phyloP scores from a whole-genome alignment of 2,888 invertebrate species.

The Apantesis nais region DNA sequence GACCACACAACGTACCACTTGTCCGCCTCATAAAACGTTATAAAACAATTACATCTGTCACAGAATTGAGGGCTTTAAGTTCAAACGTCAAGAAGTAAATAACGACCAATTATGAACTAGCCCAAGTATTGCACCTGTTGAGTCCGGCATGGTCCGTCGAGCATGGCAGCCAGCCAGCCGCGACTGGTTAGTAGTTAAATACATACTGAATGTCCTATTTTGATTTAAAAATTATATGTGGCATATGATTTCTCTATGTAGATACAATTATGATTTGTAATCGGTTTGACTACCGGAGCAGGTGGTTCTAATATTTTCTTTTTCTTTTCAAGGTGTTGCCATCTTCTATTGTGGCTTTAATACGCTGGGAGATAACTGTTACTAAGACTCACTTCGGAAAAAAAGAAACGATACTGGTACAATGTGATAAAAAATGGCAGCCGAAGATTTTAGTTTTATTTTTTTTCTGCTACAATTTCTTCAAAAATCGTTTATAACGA shows the following conservation, averaged over 20 bases:
- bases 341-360: neutral
- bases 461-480: neutral
- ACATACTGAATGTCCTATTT: constrained; percentile 45
- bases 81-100: constrained; percentile 23
- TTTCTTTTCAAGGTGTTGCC: neutral
- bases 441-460: neutral
- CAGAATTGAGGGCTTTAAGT: constrained; percentile 25
- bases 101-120: constrained; percentile 39
- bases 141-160: constrained; percentile 60
- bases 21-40: constrained; percentile 31
- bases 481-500: too few relatives aligned
- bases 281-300: neutral
- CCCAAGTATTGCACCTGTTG: constrained; percentile 69
- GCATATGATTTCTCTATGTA: neutral
- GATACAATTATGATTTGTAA: constrained; percentile 1
- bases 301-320: neutral
- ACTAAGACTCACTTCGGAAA: neutral
- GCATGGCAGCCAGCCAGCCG: constrained; percentile 62
- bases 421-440: neutral
- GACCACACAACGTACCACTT: constrained; percentile 12
- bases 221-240: constrained; percentile 36
- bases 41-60: constrained; percentile 33
- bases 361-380: neutral
- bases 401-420: neutral
- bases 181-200: constrained; percentile 53